Base-by-base conservation (phyloP, 2,888 invertebrate species). In the Parochlus steinenii region DNA sequence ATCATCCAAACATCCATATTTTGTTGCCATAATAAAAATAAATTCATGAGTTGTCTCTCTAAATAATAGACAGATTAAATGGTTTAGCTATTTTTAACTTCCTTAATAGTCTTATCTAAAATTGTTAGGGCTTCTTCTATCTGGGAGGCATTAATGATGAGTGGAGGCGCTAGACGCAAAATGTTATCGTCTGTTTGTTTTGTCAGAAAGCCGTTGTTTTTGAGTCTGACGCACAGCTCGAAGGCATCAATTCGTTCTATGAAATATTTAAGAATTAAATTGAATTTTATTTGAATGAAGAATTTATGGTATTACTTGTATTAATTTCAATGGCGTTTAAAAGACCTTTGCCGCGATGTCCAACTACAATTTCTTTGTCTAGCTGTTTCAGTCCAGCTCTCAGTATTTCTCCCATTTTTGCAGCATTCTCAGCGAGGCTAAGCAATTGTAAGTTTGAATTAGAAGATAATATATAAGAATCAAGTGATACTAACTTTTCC, bases 161-260 rank as follows among this genome's bases (percentile, higher is more conserved):
- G 67, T 0, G 98, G 97, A 1, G 98, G 98, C 1, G 97, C 86
- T 48, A 98, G 74, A 39, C 98, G 71, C 47, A 98, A 86, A 45
- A 85, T 86, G 54, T 93, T 85, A 0, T 86, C 89, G 53, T 97
- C 95, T 0, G 97, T 97, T 3, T 93, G 87, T 61, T 98, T 99
- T 1, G 95, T 85, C 39, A 98, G 62, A 3, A 99, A 60, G 2
- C 98, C 98, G 39, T 79, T 77, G 38, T 90, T 86, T 45, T 79
- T 77, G 42, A 98, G 58, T 47, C 74, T 70, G 35, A 90, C 48
- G 47, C 90, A 89, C 11, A 95, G 73, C 18, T 93, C 72, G 79
- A 86, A 87, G 0, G 95, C 93, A 49, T 87, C 75, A 12, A 35
- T 20, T 2, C 29, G 22, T 4, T 35, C 10, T 6, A 22, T 22